Conservation (phyloP, 2,888 invertebrate species). For the Mythimna loreyi region DNA sequence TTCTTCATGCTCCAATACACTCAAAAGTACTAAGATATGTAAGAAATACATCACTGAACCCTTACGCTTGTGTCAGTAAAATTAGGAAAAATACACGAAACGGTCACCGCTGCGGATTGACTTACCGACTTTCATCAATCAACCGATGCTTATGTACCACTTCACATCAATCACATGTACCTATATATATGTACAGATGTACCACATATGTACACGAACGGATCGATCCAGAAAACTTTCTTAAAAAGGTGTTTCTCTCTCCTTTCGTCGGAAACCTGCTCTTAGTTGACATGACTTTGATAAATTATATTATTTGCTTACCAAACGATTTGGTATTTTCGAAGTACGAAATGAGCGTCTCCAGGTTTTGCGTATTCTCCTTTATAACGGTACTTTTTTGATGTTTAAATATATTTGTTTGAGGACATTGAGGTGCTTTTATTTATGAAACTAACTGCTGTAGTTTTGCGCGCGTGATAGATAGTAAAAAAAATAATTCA, state of each 20-base stretch:
- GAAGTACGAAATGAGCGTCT: slow-evolving; percentile 56
- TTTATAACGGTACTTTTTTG: slow-evolving; percentile 29
- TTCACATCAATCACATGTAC: slow-evolving; percentile 72
- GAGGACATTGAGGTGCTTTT: slow-evolving; percentile 19
- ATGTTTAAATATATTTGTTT: slow-evolving; percentile 40
- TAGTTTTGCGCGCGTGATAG: no score
- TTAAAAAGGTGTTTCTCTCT: slow-evolving; percentile 76
- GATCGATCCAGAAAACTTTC: slow-evolving; percentile 76
- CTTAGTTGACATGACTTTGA: slow-evolving; percentile 80
- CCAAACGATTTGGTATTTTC: slow-evolving; percentile 61
- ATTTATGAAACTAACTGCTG: slow-evolving; percentile 1
- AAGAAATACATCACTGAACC: slow-evolving; percentile 29
- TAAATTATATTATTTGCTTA: slow-evolving; percentile 82
- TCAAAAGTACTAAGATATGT: slow-evolving; percentile 15
- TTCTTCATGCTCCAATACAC: not conserved
- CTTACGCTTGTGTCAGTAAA: slow-evolving; percentile 29
- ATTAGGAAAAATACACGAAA: slow-evolving; percentile 45
- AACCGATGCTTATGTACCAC: slow-evolving; percentile 62
- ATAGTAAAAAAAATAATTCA: no score
- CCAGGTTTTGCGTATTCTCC: slow-evolving; percentile 37
- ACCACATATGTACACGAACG: slow-evolving; percentile 35
- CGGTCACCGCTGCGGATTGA: slow-evolving; percentile 64
- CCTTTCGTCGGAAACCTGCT: slow-evolving; percentile 67
- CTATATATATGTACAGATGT: slow-evolving; percentile 4
- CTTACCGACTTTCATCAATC: slow-evolving; percentile 68